Conservation (phyloP, 2,113 vertebrate species). For the Stigmatopora argus region DNA sequence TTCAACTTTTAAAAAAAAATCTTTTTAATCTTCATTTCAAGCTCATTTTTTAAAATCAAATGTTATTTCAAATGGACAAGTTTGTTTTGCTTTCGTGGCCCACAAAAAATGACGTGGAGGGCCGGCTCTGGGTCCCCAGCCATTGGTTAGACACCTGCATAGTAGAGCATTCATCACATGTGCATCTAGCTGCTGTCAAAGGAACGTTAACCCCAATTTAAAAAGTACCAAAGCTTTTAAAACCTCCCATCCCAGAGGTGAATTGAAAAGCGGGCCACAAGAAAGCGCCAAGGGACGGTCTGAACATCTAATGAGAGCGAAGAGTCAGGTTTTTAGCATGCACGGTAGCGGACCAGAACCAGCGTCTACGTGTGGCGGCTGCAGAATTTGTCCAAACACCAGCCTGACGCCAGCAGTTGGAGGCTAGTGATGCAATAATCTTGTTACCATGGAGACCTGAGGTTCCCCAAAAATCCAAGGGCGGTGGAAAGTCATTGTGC, state of each 20-base stretch:
- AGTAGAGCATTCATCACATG: slow-evolving; percentile 40
- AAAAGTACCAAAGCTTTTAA: slow-evolving; percentile 44
- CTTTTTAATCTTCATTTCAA: no score
- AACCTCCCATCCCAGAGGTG: slow-evolving; percentile 57
- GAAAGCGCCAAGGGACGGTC: slow-evolving; percentile 19
- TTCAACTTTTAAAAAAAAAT: no score
- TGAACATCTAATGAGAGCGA: slow-evolving; percentile 24
- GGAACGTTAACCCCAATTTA: slow-evolving; percentile 60
- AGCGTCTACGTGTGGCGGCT: slow-evolving; percentile 25
- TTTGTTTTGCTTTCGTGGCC: no score
- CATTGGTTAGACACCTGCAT: no score
- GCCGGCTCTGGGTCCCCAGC: no score
- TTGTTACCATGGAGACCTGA: slow-evolving; percentile 68
- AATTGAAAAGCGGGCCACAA: slow-evolving; percentile 53
- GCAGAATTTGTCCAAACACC: slow-evolving; percentile 56
- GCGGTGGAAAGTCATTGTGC: slow-evolving; percentile 56
- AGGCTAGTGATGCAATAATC: slow-evolving; percentile 65
- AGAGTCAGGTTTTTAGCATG: slow-evolving; percentile 26
- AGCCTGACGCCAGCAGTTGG: slow-evolving; percentile 61
- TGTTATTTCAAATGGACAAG: no score
- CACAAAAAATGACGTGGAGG: no score
- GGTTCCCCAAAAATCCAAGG: slow-evolving; percentile 66
- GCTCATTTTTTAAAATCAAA: no score
- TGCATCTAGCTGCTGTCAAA: slow-evolving; percentile 27
- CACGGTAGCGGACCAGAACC: background rate